Percentiles rank a stretch among this genome's conserved stretches.
phyloP scores from a whole-genome alignment of 2,888 invertebrate species.

The Ophonus ardosiacus region DNA sequence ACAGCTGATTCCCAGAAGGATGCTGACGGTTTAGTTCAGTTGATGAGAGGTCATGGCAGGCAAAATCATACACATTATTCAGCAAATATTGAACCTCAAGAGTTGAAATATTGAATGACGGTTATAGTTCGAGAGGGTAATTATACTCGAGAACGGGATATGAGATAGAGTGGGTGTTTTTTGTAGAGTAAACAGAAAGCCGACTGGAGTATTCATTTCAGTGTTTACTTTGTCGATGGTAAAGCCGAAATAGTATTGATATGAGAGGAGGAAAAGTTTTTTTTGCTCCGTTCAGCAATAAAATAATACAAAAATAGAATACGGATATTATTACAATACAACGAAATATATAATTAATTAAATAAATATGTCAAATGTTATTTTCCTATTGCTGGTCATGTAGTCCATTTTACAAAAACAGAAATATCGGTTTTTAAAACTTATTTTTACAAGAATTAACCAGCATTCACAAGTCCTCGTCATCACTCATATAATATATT shows the following conservation, averaged over 20 bases:
- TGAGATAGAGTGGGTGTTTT: constrained; percentile 41
- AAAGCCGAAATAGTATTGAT: constrained; percentile 30
- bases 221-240: constrained; percentile 20
- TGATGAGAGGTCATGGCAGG: constrained; percentile 19
- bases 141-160: constrained; percentile 45
- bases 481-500: too few relatives aligned
- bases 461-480: too few relatives aligned
- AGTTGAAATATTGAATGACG: background rate
- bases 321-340: too few relatives aligned
- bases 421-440: too few relatives aligned
- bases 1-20: background rate
- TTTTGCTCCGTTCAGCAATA: too few relatives aligned
- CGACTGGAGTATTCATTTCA: constrained; percentile 46
- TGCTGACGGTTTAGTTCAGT: background rate
- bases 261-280: background rate
- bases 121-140: constrained; percentile 52
- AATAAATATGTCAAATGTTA: too few relatives aligned
- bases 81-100: constrained; percentile 52
- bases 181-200: constrained; percentile 12
- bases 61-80: constrained; percentile 54
- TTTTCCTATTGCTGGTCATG: too few relatives aligned
- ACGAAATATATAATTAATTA: too few relatives aligned
- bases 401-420: too few relatives aligned
- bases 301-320: too few relatives aligned
- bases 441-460: too few relatives aligned